Evolutionary conservation across 1,140 invertebrate species (phyloP).

Genomic region (Thaumetopoea pityocampa): DNA sequence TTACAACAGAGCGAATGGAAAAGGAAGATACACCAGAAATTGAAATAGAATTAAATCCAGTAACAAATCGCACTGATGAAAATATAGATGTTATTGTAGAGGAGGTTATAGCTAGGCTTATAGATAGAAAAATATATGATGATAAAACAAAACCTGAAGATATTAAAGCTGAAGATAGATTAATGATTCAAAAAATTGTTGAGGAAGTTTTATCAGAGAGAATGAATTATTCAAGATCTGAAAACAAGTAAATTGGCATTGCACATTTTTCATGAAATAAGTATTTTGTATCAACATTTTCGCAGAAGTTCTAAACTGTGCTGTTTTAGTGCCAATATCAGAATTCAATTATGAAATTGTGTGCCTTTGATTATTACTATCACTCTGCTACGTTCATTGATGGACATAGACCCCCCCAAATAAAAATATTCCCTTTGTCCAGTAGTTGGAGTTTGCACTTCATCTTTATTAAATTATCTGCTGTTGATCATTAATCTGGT

Average conservation of each 20-base stretch:
- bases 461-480: no score
- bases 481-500: no score
- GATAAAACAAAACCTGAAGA: constrained; percentile 64
- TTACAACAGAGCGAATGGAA: constrained; percentile 9
- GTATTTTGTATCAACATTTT: no score
- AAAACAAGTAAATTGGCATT: constrained; percentile 26
- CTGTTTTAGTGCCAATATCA: no score
- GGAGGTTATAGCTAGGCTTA: constrained; percentile 65
- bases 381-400: no score
- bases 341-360: no score
- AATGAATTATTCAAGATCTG: constrained; percentile 47
- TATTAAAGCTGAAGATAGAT: constrained; percentile 55
- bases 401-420: no score
- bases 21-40: constrained; percentile 12
- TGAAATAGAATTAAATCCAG: constrained; percentile 16
- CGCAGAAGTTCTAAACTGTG: no score
- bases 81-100: constrained; percentile 70
- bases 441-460: no score
- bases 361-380: no score
- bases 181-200: constrained; percentile 68
- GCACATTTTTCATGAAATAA: constrained; percentile 7
- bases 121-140: constrained; percentile 67
- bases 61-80: constrained; percentile 40
- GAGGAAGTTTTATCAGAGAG: constrained; percentile 69
- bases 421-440: no score